Evolutionary conservation across 2,888 invertebrate genomes (phyloP), one percentile per base, ranked within the genome.

Genomic region (Myopa testacea): DNA sequence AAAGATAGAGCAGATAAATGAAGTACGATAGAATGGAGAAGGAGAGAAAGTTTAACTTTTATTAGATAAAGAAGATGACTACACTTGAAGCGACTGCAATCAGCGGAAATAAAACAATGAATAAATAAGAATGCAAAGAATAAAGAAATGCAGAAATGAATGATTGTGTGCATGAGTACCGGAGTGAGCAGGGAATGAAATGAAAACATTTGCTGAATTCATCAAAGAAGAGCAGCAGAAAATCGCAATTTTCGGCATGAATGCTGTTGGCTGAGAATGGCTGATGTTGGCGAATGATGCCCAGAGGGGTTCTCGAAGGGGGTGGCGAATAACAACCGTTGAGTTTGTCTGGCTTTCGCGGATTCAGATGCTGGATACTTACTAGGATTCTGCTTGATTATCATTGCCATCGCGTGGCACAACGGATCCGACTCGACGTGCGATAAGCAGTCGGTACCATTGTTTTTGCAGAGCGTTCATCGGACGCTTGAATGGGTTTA

Each of bases 391-490:
- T 26, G 50, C 70, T 69, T 70, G 58, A 69, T 79, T 74, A 60
- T 65, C 67, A 62, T 72, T 34, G 55, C 34, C 65, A 37, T 82
- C 83, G 70, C 82, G 83, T 79, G 84, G 84, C 78, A 82, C 76
- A 58, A 82, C 84, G 80, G 84, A 83, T 68, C 87, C 87, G 72
- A 88, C 84, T 78, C 88, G 85, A 63, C 88, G 84, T 75, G 88
- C 88, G 75, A 88, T 82, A 4, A 88, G 82, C 50, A 88, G 84
- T 72, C 87, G 88, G 82, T 88, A 88, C 88, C 88, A 88, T 79
- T 88, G 88, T 83, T 87, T 88, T 82, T 88, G 88, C 75, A 88
- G 78, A 10, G 87, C 80, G 83, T 88, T 88, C 88, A 88, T 88
- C 58, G 88, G 88, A 78, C 88, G 86, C 82, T 88, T 88, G 83